A percentile compares a stretch with the other conserved stretches of the same genome.
Conservation (phyloP, 2,888 invertebrate genomes). For the Nematopogon swammerdamellus region DNA sequence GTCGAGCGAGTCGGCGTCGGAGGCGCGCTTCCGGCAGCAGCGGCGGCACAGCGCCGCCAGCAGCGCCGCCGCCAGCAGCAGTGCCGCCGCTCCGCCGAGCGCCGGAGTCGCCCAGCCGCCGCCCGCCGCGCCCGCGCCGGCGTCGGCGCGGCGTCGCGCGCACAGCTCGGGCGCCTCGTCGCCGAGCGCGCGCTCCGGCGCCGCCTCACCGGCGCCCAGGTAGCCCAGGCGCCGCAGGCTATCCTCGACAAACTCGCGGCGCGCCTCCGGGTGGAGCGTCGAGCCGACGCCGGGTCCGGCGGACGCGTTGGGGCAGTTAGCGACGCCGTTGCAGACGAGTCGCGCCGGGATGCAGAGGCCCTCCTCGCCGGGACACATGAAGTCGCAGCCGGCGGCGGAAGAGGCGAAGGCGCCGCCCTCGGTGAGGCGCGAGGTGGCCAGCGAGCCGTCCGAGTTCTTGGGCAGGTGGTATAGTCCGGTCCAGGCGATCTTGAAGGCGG, state of each 20-base stretch:
- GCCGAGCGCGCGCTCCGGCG: conserved; percentile 53
- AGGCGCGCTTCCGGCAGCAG: conserved; percentile 58
- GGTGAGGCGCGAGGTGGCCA: conserved; percentile 73
- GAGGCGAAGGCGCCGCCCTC: conserved; percentile 47
- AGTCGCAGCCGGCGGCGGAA: conserved; percentile 63
- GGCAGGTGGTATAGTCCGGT: conserved; percentile 85
- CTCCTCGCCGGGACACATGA: conserved; percentile 82
- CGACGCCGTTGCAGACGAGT: conserved; percentile 82
- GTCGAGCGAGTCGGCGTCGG: conserved; percentile 59
- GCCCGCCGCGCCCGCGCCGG: conserved; percentile 37
- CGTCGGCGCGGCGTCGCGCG: conserved; percentile 39
- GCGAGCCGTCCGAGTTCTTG: conserved; percentile 75
- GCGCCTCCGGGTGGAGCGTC: conserved; percentile 25
- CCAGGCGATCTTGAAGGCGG: conserved; percentile 87
- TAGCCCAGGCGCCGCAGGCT: conserved; percentile 59
- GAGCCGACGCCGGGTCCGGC: conserved; percentile 40
- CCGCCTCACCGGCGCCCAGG: conserved; percentile 39
- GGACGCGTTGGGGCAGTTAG: conserved; percentile 80
- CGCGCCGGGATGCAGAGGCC: conserved; percentile 80
- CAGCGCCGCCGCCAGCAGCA: conserved; percentile 53
- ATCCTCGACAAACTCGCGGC: conserved; percentile 57
- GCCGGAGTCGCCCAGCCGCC: conserved; percentile 62
- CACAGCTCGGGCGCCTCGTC: conserved; percentile 79
- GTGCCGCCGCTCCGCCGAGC: conserved; percentile 59
- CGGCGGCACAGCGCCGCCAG: conserved; percentile 58